Base-by-base conservation (phyloP, 1,140 invertebrate genomes). In the Nasonia vitripennis region DNA sequence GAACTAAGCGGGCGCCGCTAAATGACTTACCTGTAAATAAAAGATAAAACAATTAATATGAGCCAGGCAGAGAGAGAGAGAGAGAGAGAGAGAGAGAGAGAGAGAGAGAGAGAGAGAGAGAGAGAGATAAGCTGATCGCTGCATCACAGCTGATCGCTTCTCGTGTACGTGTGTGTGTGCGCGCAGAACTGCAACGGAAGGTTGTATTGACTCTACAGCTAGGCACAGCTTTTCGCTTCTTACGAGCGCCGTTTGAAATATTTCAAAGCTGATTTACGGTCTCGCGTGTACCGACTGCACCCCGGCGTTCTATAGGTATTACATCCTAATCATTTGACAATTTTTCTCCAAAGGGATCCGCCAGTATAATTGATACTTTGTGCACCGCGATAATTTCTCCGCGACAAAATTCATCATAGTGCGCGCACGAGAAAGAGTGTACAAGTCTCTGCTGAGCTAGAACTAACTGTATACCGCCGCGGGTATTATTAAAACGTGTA, bases 21-120 rank as follows among this genome's bases (percentile, higher is more conserved):
- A 89, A 88, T 86, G 84, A 87, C 87, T 88, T 87, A 87, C 87
- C 89, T 88, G 85, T 67, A 88, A 89, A 87, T 86, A 88, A 88
- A 89, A 89, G 87, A 87, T 88, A 87, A 89, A 88, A 87, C 87
- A 87, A 89, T 90, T 89, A 90, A 88, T 88, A 87, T 87, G 79
- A 23, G 41, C 9, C 37, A n/a, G 23, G 31, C 37, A 80, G 1
- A 80, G 5, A 27, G 27, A 27, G 27, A 27, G 27, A 27, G 27
- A 27, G 27, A 27, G 27, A 27, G 27, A 27, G 27, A 27, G 27
- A 27, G 27, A 27, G 27, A 27, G 27, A 27, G 27, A 27, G 27
- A 27, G 27, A 27, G 27, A 27, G 27, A 27, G 27, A 27, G 27
- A 27, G 27, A 27, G 27, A 27, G 27, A 27, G 27, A 27, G 27